These are phyloP conservation scores for Nyctibius grandis DNA, from an alignment of 2,797 vertebrate species.

Conservation along the genomic window DNA sequence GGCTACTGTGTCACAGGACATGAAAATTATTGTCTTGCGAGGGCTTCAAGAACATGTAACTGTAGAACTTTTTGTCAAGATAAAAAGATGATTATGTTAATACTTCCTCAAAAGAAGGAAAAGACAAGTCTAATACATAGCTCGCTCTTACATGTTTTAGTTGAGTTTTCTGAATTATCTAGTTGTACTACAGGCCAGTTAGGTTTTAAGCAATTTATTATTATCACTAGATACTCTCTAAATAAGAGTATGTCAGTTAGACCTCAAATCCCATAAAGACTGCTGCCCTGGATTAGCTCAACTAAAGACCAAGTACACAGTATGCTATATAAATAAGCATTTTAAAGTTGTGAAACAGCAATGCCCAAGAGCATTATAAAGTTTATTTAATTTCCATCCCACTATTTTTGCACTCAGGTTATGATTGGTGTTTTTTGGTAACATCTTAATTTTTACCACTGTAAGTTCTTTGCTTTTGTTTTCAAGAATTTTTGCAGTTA, in stretches of 20 bases:
- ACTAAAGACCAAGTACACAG: neutral
- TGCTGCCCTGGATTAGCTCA: neutral
- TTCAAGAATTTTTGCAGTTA: neutral
- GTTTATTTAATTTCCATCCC: neutral
- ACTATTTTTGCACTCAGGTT: neutral
- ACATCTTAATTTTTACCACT: neutral
- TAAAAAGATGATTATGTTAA: neutral
- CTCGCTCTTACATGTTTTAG: neutral
- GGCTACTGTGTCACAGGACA: neutral
- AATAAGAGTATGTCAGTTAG: neutral
- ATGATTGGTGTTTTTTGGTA: accelerated
- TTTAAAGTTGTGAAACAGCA: neutral
- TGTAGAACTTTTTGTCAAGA: neutral
- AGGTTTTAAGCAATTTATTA: neutral
- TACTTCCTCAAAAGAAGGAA: neutral
- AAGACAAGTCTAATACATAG: neutral
- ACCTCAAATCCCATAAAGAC: neutral
- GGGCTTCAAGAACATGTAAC: neutral
- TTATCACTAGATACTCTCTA: neutral
- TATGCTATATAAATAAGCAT: neutral
- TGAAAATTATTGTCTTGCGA: neutral
- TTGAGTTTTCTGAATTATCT: neutral
- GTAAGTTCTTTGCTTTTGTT: neutral
- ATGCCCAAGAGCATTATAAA: neutral
- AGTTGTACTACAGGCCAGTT: neutral